Evolutionary conservation across 2,888 invertebrate genomes (phyloP), one percentile per base, ranked within the genome.

Genomic region (Rhingia campestris): DNA sequence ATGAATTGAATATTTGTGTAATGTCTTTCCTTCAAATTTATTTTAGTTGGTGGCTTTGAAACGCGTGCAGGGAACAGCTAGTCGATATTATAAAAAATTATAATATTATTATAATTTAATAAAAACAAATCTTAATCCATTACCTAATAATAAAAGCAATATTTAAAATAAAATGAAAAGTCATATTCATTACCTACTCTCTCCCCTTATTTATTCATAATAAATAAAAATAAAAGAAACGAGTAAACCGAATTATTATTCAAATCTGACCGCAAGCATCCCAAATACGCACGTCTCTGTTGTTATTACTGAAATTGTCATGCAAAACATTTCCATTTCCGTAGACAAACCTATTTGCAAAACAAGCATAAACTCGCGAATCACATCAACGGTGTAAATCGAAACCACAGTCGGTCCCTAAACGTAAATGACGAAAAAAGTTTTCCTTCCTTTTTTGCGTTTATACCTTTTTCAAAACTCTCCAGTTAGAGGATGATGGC

Each of bases 301-400:
- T 37, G 64, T 77, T 69, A 69, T 76, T 47, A 54, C 33, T 30
- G n/a, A 56, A 63, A 63, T 77, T 61, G 76, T 77, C 76, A 77
- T 39, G 54, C 47, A 56, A 49, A 56, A 47, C 41, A 74, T 64
- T 64, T 63, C 54, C 74, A 74, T 64, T 72, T 56, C 10, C 47
- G 33, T 9, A 35, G 10, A 32, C n/a, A 14, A 59, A 70, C 33
- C 53, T 72, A 61, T 61, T 61, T 59, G 43, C 45, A 69, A 61
- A 76, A 63, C 70, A 70, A 63, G 56, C 61, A 70, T 63, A 77
- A 70, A 69, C 54, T 58, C 63, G 58, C 49, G 64, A 72, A 58
- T 79, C 59, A 63, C 49, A 77, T 79, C 51, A 66, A 72, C 47
- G 58, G 58, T 49, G 6, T 45, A 63, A 59, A 61, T 77, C 77